phyloP scores from a whole-genome alignment of 2,888 invertebrate species.

The Zootermopsis nevadensis region DNA sequence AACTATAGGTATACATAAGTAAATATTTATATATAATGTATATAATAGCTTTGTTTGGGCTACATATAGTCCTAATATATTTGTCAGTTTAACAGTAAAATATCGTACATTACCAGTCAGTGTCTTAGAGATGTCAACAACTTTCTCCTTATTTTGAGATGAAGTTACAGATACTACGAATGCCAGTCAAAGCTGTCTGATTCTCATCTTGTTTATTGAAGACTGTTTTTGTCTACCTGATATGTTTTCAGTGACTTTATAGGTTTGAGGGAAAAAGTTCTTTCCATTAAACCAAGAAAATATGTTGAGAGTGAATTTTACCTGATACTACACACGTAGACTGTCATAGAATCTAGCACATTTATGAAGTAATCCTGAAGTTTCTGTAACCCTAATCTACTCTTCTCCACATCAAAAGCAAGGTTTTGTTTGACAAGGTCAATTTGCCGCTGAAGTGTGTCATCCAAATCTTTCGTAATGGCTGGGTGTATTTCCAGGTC shows the following conservation, averaged over 20 bases:
- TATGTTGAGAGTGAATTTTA: slow-evolving; percentile 50
- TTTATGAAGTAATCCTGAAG: slow-evolving; percentile 75
- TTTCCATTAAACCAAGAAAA: neutral
- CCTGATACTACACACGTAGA: slow-evolving; percentile 70
- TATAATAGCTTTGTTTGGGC: neutral
- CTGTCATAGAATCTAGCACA: slow-evolving; percentile 73
- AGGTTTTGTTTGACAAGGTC: slow-evolving; percentile 73
- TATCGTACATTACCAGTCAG: too few relatives aligned
- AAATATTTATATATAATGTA: neutral
- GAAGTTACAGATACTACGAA: too few relatives aligned
- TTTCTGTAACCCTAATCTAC: slow-evolving; percentile 71
- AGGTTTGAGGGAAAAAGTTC: neutral
- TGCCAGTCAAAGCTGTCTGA: too few relatives aligned
- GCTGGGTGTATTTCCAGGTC: slow-evolving; percentile 76
- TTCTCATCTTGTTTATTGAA: too few relatives aligned
- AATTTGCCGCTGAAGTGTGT: slow-evolving; percentile 70
- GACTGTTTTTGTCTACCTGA: neutral
- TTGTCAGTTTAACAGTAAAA: too few relatives aligned
- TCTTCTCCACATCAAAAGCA: slow-evolving; percentile 78
- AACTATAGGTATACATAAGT: too few relatives aligned
- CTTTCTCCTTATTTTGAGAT: too few relatives aligned
- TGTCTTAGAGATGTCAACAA: too few relatives aligned
- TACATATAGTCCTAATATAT: too few relatives aligned
- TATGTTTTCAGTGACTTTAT: neutral
- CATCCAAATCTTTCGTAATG: slow-evolving; percentile 72